Conservation (phyloP, 2,888 invertebrate species). For the Acleris literana region DNA sequence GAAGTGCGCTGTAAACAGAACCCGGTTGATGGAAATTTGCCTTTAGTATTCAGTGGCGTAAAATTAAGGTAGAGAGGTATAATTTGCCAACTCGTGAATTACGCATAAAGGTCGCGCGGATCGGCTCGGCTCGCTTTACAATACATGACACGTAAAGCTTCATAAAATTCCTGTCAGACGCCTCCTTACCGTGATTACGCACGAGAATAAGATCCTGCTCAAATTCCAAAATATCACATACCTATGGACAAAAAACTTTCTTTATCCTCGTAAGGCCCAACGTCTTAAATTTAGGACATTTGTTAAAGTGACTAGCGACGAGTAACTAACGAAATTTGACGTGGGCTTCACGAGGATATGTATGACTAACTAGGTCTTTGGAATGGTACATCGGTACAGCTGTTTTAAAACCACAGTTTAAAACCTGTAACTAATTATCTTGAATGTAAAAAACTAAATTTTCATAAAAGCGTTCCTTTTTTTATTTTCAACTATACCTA, state of each 20-base stretch:
- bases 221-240: conserved; percentile 5
- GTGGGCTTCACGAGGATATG: too few species aligned
- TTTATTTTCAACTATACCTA: not conserved
- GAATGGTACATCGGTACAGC: too few species aligned
- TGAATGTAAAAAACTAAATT: too few species aligned
- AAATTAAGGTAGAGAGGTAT: conserved; percentile 52
- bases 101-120: conserved; percentile 28
- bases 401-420: too few species aligned
- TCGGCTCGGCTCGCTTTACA: conserved; percentile 24
- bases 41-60: conserved; percentile 67
- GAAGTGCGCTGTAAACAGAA: conserved; percentile 73
- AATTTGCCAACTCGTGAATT: conserved; percentile 37
- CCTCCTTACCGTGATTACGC: conserved; percentile 14
- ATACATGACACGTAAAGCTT: conserved; percentile 30
- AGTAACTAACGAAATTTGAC: too few species aligned
- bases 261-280: too few species aligned
- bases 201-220: conserved; percentile 5
- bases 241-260: too few species aligned
- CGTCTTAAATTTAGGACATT: too few species aligned
- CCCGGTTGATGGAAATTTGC: conserved; percentile 71
- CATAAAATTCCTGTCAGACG: conserved; percentile 20
- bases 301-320: too few species aligned
- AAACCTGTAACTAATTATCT: too few species aligned
- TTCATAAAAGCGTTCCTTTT: not conserved
- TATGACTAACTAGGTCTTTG: too few species aligned